Evolutionary conservation across 2,113 vertebrate species (phyloP).

Genomic region (Chionomys nivalis): DNA sequence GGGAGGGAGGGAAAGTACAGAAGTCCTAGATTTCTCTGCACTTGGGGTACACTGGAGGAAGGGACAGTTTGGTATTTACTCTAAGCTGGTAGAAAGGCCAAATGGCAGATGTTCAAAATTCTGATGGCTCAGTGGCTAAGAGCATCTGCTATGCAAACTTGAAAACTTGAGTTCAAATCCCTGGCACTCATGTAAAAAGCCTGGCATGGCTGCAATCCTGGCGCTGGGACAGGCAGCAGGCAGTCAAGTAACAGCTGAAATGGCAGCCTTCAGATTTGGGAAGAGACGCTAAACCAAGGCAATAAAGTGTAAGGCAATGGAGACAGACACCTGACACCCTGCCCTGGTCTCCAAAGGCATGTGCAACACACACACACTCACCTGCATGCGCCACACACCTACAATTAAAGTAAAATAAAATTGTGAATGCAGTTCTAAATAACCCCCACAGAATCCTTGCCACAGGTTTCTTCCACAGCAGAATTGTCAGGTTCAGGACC

Average conservation of each 20-base stretch:
- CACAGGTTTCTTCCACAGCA: not conserved
- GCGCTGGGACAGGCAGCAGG: not conserved
- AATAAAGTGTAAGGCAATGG: not conserved
- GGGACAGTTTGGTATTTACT: not conserved
- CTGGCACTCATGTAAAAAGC: not conserved
- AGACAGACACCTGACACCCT: not conserved
- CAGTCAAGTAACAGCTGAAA: not conserved
- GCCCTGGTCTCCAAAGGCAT: not conserved
- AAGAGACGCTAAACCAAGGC: not conserved
- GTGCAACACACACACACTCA: too few relatives aligned
- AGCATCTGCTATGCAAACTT: not conserved
- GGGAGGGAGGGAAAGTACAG: not conserved
- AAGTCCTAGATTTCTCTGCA: not conserved
- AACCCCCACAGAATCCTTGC: not conserved
- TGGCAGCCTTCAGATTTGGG: not conserved
- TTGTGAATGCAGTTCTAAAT: not conserved
- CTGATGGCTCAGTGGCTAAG: not conserved
- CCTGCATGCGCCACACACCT: not conserved
- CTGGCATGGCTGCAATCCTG: not conserved
- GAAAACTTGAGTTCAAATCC: not conserved
- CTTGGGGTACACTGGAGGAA: not conserved
- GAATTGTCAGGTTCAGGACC: not conserved
- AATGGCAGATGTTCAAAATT: not conserved
- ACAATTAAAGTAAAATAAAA: not conserved
- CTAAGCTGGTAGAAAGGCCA: slow-evolving; percentile 40